Evolutionary conservation across 1,140 invertebrate genomes (phyloP), one percentile per base, ranked within the genome.

Genomic region (Phortica variegata): DNA sequence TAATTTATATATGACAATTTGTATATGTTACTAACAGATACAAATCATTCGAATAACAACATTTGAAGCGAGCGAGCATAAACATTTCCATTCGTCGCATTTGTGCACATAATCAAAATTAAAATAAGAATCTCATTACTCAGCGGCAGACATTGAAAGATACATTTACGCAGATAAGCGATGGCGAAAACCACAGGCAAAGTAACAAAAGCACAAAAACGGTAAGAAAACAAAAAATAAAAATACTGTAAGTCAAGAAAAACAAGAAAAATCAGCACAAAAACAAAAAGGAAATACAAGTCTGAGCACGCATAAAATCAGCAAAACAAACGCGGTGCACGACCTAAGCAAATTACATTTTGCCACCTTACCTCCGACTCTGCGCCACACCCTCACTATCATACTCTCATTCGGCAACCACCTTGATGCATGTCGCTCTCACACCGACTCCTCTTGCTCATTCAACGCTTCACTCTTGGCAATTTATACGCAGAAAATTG

Each of bases 71-170:
- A n/a, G n/a, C n/a, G n/a, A n/a, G n/a, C n/a, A n/a, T n/a, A n/a
- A n/a, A n/a, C n/a, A n/a, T n/a, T n/a, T n/a, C n/a, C n/a, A n/a
- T 60, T 53, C 55, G 44, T 54, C 45, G 26, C 43, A 47, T 48
- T 46, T 56, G 40, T 26, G 47, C 48, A 60, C 60, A 62, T 57
- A 60, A 66, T 63, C 63, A 68, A 66, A 66, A 66, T 66, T 66
- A 66, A 68, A 66, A 66, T 66, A 66, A 66, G 63, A 68, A 60
- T 58, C 63, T 63, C 63, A 66, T 66, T 60, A 53, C 63, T 66
- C 63, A 68, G 57, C 33, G 48, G 57, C 63, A 66, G 62, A 57
- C 53, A 49, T 32, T 12, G 32, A 43, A 20, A 53, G 50, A 66
- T 68, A 66, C 62, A 68, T 54, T 63, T 50, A 21, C 21, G 36